Base-by-base conservation (phyloP, 2,113 vertebrate species). In the Pristiophorus japonicus region DNA sequence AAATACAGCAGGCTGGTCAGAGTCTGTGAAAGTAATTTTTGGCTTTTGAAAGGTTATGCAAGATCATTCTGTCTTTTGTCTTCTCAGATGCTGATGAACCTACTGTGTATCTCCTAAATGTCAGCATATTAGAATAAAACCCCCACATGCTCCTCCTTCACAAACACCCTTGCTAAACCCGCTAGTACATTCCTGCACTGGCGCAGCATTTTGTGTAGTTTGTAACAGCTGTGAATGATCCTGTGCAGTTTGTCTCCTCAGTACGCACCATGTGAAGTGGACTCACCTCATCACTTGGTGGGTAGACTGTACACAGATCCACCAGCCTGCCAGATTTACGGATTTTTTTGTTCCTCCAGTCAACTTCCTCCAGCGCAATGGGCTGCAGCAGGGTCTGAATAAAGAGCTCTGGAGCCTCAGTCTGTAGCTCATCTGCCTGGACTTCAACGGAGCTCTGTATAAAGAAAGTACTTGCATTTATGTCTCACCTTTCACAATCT, bases 271-370 rank as follows among this genome's bases (percentile, higher is more conserved):
- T 59, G 70, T 75, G 70, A 88, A 27, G 47, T 55, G 10, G 38
- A 20, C 88, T 92, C 59, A 92, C 88, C 59, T 92, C 88, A 63
- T 38, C 88, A 38, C 34, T 6, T 0, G 59, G 59, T 0, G 88
- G 88, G 3, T 63, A 65, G 34, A 92, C 34, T 8, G 18, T 10
- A 63, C n/a, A 92, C 59, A 92, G 59, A 92, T 92, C 88, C 1
- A n/a, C 18, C 88, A 92, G 59, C 88, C 88, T n/a, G 59, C 59
- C 88, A 92, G 88, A 92, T 92, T 92, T 63, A 63, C 88, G 88
- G 18, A 22, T 63, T 20, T 38, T n/a, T 20, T 92, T n/a, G 16
- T 92, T 92, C 88, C 59, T 92, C 88, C 59, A 34, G 14, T 92
- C 88, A 63, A 92, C 88, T 34, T 92, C 59, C 88, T 92, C 59